Evolutionary conservation across 2,113 vertebrate species (phyloP).

Genomic region (Thomomys bottae): DNA sequence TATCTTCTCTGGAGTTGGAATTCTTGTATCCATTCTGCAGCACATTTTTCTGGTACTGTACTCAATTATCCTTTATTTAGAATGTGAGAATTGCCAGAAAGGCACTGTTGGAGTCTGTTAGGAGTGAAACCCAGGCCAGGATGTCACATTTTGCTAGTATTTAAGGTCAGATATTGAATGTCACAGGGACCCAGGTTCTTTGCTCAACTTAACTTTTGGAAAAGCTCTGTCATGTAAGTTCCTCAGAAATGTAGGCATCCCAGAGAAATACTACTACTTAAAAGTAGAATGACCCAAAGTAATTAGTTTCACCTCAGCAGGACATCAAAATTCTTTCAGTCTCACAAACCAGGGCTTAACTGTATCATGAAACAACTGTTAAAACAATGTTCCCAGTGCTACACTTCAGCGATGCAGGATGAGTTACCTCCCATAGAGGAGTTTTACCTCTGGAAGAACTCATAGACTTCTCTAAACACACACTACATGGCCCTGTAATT

Average conservation of each 20-base stretch:
- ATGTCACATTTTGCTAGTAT: neutral
- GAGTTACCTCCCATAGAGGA: no score
- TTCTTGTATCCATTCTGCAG: neutral
- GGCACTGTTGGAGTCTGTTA: neutral
- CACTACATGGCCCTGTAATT: no score
- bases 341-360: no score
- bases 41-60: neutral
- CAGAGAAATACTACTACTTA: neutral
- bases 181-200: neutral
- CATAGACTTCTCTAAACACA: no score
- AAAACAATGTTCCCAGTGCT: no score
- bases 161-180: neutral
- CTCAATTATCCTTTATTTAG: neutral
- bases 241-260: neutral
- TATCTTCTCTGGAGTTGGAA: neutral
- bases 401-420: no score
- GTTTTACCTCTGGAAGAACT: no score
- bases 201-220: neutral
- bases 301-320: neutral
- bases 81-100: neutral
- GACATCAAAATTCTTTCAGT: neutral
- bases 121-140: neutral
- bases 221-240: neutral
- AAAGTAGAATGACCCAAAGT: neutral
- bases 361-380: no score